Evolutionary conservation across 2,113 vertebrate genomes (phyloP), one percentile per base, ranked within the genome.

Genomic region (Gallinago jamesoni): DNA sequence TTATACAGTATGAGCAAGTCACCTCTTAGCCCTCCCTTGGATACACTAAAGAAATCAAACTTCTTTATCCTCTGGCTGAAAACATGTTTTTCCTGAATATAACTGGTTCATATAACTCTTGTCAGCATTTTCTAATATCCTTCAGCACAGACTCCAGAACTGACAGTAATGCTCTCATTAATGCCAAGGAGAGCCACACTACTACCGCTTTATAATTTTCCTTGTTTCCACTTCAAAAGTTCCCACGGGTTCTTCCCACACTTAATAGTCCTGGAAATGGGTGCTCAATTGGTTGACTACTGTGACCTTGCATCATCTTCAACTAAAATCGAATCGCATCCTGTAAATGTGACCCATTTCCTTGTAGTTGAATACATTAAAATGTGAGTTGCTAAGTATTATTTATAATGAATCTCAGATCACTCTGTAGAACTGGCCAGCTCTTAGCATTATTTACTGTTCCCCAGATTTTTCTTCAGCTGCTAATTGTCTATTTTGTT

Each of bases 401-500:
- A 39, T 75, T 84, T 76, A 53, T 89, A 75, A 74, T 72, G 68
- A 84, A 78, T 63, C 37, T 89, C 77, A 48, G 16, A 87, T 68
- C 35, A 12, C 14, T 75, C 62, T n/a, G 19, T 30, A 82, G 79
- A 78, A 91, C 43, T 82, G 73, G 48, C 30, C 60, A 64, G 3
- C 1, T 95, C 52, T 94, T 81, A 90, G 20, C 28, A 50, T 90
- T 96, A 94, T 89, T 92, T 96, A 84, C 76, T 64, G 47, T 67
- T 89, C 14, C 16, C 24, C 53, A 92, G 89, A 84, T 89, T 94
- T 90, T 89, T 45, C 50, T 85, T 95, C 73, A 91, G 77, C 69
- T 94, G 20, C 43, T 92, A 87, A 81, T 94, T 87, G 47, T 91
- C 89, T 93, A 2, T 76, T 90, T 94, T 76, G 48, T 93, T 91